Base-by-base conservation (phyloP, 1,140 invertebrate species). In the Vanessa tameamea region DNA sequence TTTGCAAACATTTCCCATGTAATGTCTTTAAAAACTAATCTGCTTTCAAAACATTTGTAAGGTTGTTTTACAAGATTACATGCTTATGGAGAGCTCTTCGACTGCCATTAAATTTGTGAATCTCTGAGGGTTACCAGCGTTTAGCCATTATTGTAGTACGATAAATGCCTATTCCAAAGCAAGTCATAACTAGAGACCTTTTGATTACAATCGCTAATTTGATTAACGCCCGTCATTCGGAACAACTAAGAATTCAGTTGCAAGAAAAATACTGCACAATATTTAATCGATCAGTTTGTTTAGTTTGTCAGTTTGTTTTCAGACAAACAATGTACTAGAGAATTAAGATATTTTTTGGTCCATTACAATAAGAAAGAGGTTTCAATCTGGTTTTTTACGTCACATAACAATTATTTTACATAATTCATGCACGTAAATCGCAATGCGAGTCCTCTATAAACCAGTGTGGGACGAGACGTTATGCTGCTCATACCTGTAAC, bases 191-290 rank as follows among this genome's bases (percentile, higher is more conserved):
- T 48, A 55, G 12, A 31, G 53, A 20, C 31, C 59, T 59, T 63
- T 55, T 26, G 37, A 57, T 37, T 65, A 31, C 16, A 3, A 50
- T 50, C 64, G 37, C 69, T 72, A 72, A 72, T 72, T 72, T 66
- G 51, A 72, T 57, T 72, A 72, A 55, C 16, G 51, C 51, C 43
- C n/a, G 64, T 66, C 70, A 72, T 66, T 43, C 64, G 66, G 64
- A 72, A n/a, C n/a, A n/a, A n/a, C 70, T 23, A n/a, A 14, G 53
- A 47, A 61, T 43, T 65, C 65, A 65, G 59, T 61, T 48, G 57
- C 43, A 66, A 64, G 7, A 43, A 68, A 53, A 72, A 57, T 47
- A 57, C 61, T 57, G 31, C 47, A 5, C 57, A 31, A 14, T 66
- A 47, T 72, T 72, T 59, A 48, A 59, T 15, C 3, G 31, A 31